Percentiles rank a stretch among this genome's conserved stretches.
Conservation (phyloP, 2,888 invertebrate species). For the Megastigmus dorsalis region DNA sequence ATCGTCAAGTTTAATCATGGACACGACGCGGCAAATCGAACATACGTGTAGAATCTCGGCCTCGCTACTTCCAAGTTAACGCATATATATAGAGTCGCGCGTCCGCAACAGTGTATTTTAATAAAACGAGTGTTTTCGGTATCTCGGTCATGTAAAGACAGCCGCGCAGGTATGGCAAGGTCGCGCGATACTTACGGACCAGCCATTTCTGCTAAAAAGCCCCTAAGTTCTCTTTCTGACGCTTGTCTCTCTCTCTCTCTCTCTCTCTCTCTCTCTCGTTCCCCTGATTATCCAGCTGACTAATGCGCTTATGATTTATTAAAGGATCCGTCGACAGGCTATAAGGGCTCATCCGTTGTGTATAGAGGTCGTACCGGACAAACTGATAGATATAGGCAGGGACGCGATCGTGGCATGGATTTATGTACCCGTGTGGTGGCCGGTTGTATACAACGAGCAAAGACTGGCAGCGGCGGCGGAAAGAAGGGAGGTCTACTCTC, state of each 20-base stretch:
- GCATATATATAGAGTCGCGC: not conserved
- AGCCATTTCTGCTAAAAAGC: not conserved
- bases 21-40: not conserved
- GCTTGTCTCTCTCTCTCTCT: too few species aligned
- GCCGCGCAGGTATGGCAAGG: conserved; percentile 7
- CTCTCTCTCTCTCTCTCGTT: too few species aligned
- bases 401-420: not conserved
- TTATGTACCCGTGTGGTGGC: not conserved
- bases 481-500: too few species aligned
- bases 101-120: too few species aligned
- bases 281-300: not conserved
- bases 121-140: too few species aligned
- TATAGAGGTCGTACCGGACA: not conserved
- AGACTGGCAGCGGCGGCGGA: too few species aligned
- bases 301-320: conserved; percentile 43
- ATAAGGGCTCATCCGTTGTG: conserved; percentile 6
- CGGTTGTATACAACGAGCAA: too few species aligned
- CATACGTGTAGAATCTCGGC: not conserved
- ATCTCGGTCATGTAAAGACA: conserved; percentile 41
- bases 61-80: not conserved
- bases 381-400: not conserved
- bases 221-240: too few species aligned
- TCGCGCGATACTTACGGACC: not conserved
- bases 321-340: conserved; percentile 30
- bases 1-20: conserved; percentile 21